These are phyloP conservation scores for Tortrix viridana DNA, from an alignment of 2,888 invertebrate genomes.

Conservation along the genomic window DNA sequence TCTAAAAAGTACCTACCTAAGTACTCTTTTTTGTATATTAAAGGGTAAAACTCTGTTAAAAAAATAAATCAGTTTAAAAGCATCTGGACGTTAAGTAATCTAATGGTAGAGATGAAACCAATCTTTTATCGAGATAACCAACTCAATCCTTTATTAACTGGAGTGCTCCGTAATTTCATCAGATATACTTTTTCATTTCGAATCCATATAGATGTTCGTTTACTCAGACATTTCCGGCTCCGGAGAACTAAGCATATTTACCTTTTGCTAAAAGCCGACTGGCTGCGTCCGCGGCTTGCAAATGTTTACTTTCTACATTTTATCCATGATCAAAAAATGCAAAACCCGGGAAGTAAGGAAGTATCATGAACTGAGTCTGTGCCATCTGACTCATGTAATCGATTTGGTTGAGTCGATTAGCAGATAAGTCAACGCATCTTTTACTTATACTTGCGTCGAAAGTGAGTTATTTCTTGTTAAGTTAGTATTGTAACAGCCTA, in stretches of 20 bases:
- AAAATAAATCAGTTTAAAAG: conserved; percentile 1
- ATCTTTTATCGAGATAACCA: conserved; percentile 21
- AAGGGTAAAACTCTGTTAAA: neutral
- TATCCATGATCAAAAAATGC: neutral
- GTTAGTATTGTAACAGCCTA: no score
- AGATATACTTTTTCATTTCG: conserved; percentile 33
- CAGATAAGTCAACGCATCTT: no score
- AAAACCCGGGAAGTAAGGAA: neutral
- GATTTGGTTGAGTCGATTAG: no score
- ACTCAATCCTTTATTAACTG: conserved; percentile 27
- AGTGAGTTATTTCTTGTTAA: no score
- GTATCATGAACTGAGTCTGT: neutral
- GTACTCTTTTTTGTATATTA: neutral
- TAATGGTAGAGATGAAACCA: conserved; percentile 10
- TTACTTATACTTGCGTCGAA: no score
- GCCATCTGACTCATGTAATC: no score
- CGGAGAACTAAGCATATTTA: conserved; percentile 45
- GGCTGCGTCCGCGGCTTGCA: conserved; percentile 36
- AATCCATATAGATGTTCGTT: conserved; percentile 39
- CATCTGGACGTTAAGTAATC: conserved; percentile 6
- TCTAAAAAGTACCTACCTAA: no score
- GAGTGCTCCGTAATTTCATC: conserved; percentile 25
- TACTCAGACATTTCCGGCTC: conserved; percentile 40
- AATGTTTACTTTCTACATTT: conserved; percentile 29
- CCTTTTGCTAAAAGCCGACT: conserved; percentile 37